These are phyloP conservation scores for Axinella damicornis DNA, from an alignment of 37 sponge, comb jelly and placozoan genomes.

Conservation along the genomic window DNA sequence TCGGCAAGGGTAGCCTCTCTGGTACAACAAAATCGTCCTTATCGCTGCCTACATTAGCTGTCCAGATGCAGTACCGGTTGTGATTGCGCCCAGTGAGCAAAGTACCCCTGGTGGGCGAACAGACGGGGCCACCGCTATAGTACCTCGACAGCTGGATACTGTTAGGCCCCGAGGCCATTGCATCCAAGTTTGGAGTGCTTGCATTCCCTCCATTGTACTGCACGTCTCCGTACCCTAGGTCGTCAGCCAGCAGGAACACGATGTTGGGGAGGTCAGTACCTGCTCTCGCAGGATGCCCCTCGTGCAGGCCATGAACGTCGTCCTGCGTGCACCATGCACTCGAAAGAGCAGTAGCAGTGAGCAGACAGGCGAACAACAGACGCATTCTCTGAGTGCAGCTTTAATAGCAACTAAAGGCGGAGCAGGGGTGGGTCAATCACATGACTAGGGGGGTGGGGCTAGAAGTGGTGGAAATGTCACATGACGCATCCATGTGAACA, in stretches of 20 bases:
- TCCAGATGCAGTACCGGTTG: conserved; percentile 80
- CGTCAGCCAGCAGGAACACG: conserved; percentile 78
- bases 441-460: too few species aligned
- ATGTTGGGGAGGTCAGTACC: conserved; percentile 49
- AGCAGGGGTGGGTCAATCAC: too few species aligned
- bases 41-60: conserved; percentile 56
- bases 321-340: too few species aligned
- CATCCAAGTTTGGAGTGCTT: conserved; percentile 67
- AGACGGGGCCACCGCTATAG: conserved; percentile 78
- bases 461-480: too few species aligned
- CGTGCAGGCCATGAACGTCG: too few species aligned
- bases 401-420: too few species aligned
- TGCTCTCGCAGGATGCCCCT: too few species aligned
- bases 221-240: conserved; percentile 74
- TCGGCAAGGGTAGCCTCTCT: conserved; percentile 59
- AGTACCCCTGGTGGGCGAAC: conserved; percentile 79
- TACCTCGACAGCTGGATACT: conserved; percentile 59
- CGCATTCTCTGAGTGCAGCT: too few species aligned
- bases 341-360: too few species aligned
- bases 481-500: too few species aligned
- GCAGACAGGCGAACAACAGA: too few species aligned
- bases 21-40: conserved; percentile 43
- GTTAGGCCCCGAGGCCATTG: conserved; percentile 63
- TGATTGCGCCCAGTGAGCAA: conserved; percentile 82
- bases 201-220: conserved; percentile 71